Base-by-base conservation (phyloP, 2,797 vertebrate genomes). In the Notolepis coatsorum region DNA sequence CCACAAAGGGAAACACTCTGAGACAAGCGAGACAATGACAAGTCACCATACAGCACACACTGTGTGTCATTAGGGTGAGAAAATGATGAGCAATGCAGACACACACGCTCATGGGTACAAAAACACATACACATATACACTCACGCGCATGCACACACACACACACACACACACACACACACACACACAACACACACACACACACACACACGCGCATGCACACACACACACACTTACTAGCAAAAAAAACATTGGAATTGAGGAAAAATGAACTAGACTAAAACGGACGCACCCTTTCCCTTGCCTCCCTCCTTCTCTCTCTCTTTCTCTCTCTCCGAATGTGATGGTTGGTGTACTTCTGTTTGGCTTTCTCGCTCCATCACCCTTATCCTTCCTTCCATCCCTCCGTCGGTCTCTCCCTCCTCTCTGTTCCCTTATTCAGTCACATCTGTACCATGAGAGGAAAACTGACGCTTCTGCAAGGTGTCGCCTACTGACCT, bases 241-340 rank as follows among this genome's bases (percentile, higher is more conserved):
- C 25, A 50, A 3, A 50, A 13, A 55, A n/a, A n/a, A n/a, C 72
- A 76, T 80, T 69, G 47, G 61, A 80, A 90, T 84, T 77, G 77
- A 75, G 68, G 17, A 72, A 70, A 35, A 35, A 35, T 12, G 13
- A 7, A 35, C 31, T 35, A 8, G 13, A 35, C 7, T 35, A 35
- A 8, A 6, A 7, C 13, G 7, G 13, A 2, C 2, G 31, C 7
- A 35, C 31, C 13, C 7, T 8, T 35, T 8, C 20, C 18, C 7
- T 41, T 13, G 12, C 28, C 46, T 18, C 21, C 15, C 7, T 35
- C 20, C 10, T 35, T 15, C 52, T 39, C 39, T 49, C 23, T 8
- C 41, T 53, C 37, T 15, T 17, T 52, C 31, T 42, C 35, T 39
- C 12, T 42, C 50, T 50, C 27, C n/a, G n/a, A n/a, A n/a, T n/a